phyloP scores from a whole-genome alignment of 2,888 invertebrate genomes.

The Scaptomyza reducta region DNA sequence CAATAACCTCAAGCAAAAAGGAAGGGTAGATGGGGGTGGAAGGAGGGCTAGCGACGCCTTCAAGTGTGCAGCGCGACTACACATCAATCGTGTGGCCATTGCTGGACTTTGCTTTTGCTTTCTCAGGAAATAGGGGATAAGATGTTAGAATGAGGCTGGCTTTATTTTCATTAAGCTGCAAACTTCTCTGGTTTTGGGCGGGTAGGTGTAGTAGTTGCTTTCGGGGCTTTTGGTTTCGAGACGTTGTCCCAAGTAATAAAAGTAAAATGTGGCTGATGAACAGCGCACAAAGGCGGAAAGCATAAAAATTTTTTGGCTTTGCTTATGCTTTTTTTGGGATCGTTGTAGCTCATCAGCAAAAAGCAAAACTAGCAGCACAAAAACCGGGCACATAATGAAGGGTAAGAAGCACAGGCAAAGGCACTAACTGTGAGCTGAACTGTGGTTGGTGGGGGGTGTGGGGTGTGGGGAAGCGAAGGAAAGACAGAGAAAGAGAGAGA shows the following conservation, averaged over 20 bases:
- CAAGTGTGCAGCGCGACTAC: constrained; percentile 61
- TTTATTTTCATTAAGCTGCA: constrained; percentile 74
- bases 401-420: constrained; percentile 58
- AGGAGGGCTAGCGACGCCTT: constrained; percentile 38
- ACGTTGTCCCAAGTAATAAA: constrained; percentile 73
- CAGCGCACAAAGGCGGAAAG: constrained; percentile 67
- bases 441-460: neutral
- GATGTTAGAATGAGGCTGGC: constrained; percentile 25
- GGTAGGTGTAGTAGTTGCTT: constrained; percentile 17
- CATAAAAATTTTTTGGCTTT: constrained; percentile 76
- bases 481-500: neutral
- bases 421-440: constrained; percentile 10
- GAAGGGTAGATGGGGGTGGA: neutral
- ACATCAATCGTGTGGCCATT: constrained; percentile 72
- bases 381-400: constrained; percentile 66
- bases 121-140: constrained; percentile 21
- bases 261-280: constrained; percentile 79
- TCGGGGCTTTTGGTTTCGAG: constrained; percentile 21
- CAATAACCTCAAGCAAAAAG: constrained; percentile 44
- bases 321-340: constrained; percentile 25
- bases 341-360: constrained; percentile 62
- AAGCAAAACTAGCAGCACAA: constrained; percentile 26
- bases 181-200: constrained; percentile 6
- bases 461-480: neutral
- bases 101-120: constrained; percentile 47